Evolutionary conservation across 2,113 vertebrate species (phyloP), one percentile per base, ranked within the genome.

Genomic region (Grantiella picta): DNA sequence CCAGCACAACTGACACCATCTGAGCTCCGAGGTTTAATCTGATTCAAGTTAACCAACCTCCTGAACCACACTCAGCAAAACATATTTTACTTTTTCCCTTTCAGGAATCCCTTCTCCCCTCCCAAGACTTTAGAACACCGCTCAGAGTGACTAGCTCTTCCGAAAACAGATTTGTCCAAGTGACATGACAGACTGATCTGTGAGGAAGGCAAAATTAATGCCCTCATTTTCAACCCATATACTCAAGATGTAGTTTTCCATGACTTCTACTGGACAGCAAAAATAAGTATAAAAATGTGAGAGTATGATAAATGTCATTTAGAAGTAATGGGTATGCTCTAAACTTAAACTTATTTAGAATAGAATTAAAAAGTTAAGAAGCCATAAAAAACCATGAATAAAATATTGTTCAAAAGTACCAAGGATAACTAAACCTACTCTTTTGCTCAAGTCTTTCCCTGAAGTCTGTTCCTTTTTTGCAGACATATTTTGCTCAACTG

Each of bases 271-370:
- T 36, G 64, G 53, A 87, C 53, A 89, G 64, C 40, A 93, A 89
- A 95, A 80, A 5, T 68, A 71, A 78, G 60, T 45, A 77, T 64
- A 65, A 95, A 90, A 52, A 16, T 27, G 50, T 87, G 88, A 75
- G 86, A 96, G 38, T 3, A 77, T 80, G 82, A 94, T 42, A 94
- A 92, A 91, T 84, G 92, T 5, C 24, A 80, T 49, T 63, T 61
- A 27, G 23, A 94, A 17, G 54, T 89, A 94, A 92, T 40, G 44
- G 70, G 53, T 63, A 61, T 25, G 21, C 4, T 66, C 29, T 47
- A 82, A 95, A 86, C 70, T 73, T 59, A 96, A 95, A 96, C 86
- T 60, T 95, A 78, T 92, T 90, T 89, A 90, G 49, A 91, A 94
- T 7, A 49, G 71, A 95, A 94, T 53, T 66, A 73, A 54, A 82